phyloP scores from a whole-genome alignment of 2,797 vertebrate species.

The Gallinago solitaria region DNA sequence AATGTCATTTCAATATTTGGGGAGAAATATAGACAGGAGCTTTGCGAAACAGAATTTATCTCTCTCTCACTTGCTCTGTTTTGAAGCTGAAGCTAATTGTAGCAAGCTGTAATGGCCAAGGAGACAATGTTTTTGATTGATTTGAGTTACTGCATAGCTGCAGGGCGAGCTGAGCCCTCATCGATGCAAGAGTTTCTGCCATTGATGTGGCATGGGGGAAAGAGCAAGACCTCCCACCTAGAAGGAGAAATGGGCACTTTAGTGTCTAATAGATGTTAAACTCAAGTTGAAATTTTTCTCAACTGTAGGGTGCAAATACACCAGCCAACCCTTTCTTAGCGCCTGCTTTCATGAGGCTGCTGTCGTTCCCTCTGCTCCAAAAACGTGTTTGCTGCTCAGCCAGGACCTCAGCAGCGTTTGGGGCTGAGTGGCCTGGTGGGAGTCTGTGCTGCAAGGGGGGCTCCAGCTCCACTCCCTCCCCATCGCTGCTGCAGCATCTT shows the following conservation, averaged over 20 bases:
- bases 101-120: not conserved
- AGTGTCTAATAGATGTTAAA: not conserved
- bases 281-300: not conserved
- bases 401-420: accelerated
- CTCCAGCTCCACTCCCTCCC: not conserved
- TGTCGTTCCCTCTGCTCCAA: accelerated
- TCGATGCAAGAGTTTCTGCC: accelerated
- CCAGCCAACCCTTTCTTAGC: not conserved
- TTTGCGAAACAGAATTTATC: not conserved
- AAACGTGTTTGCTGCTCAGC: not conserved
- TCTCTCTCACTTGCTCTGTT: not conserved
- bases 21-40: not conserved
- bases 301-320: not conserved
- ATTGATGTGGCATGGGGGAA: not conserved
- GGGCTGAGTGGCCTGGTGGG: too few relatives aligned
- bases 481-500: not conserved
- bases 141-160: not conserved
- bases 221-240: not conserved
- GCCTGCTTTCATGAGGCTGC: not conserved
- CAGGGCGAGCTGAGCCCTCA: not conserved
- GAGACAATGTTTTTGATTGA: not conserved
- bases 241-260: not conserved
- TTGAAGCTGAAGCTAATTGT: constrained; percentile 2
- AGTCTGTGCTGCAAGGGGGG: not conserved
- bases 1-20: not conserved